Percentiles rank a stretch among this genome's conserved stretches.
Conservation (phyloP, 2,797 vertebrate species). For the Dallia pectoralis region DNA sequence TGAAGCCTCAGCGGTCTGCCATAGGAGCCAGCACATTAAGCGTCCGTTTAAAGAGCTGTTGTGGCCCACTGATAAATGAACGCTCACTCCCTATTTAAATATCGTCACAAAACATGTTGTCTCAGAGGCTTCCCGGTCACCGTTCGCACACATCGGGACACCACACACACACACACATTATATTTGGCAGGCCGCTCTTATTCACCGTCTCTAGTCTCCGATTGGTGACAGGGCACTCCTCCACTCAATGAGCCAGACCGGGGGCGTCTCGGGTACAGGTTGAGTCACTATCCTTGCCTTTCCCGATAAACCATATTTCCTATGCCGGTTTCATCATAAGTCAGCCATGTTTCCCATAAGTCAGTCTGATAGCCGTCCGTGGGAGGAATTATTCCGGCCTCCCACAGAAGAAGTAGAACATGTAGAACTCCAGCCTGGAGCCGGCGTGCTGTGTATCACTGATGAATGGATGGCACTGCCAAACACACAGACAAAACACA, state of each 20-base stretch:
- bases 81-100: background rate
- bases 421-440: too few species aligned
- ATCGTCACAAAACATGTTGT: background rate
- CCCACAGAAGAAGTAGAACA: background rate
- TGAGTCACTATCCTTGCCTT: conserved; percentile 66
- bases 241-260: conserved; percentile 38
- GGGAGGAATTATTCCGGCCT: conserved; percentile 45
- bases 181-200: background rate
- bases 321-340: too few species aligned
- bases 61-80: conserved; percentile 9
- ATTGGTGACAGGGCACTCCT: conserved; percentile 38
- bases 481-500: too few species aligned
- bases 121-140: too few species aligned
- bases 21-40: conserved; percentile 5
- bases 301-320: conserved; percentile 54
- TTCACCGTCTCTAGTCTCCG: conserved; percentile 24
- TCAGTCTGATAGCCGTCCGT: conserved; percentile 52
- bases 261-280: conserved; percentile 65
- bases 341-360: conserved; percentile 64
- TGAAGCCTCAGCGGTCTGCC: background rate
- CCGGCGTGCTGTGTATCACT: too few species aligned
- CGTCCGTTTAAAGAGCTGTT: conserved; percentile 13
- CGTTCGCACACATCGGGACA: too few species aligned
- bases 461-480: too few species aligned
- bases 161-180: conserved; percentile 18